Base-by-base conservation (phyloP, 2,797 vertebrate species). In the Chiroxiphia lanceolata region DNA sequence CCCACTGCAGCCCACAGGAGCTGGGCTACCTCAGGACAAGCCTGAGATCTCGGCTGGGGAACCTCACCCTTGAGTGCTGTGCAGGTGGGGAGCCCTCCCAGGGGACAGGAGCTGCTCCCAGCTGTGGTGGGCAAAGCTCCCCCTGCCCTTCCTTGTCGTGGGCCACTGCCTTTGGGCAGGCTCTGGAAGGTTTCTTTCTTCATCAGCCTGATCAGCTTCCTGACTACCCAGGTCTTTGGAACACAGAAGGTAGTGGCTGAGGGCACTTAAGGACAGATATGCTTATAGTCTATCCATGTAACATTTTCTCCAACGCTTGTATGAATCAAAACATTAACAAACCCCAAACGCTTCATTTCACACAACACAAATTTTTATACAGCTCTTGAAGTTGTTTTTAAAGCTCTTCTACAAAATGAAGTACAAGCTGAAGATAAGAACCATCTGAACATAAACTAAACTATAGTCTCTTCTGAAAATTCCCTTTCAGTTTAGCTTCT, bases 41-140 rank as follows among this genome's bases (percentile, higher is more conserved):
- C 16, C 60, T 5, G 21, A 13, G 12, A 1, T 8, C 78, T 13
- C 10, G 33, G 34, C n/a, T 53, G 0, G 13, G 57, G 27, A 61
- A 13, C 18, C 36, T 63, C 11, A 19, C 34, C 15, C 26, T 11
- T 11, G 51, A 40, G 19, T 17, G 44, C 2, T 0, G 12, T 4
- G 60, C 26, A 11, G 40, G 13, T 0, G 2, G 38, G 56, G 26
- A 78, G 15, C 5, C 3, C 38, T 29, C 33, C 13, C 3, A 0
- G 34, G 40, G 23, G 8, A 36, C 33, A 25, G 38, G 34, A 40
- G 26, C 34, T 9, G 12, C 53, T 47, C 16, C 54, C 56, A 50
- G 40, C 5, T 7, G 3, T 2, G 6, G 18, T 8, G 45, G n/a
- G 36, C 42, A 67, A 36, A 29, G 68, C 44, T 40, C 26, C 6